Conservation (phyloP, 2,797 vertebrate species). For the Acestrorhynchus altus region DNA sequence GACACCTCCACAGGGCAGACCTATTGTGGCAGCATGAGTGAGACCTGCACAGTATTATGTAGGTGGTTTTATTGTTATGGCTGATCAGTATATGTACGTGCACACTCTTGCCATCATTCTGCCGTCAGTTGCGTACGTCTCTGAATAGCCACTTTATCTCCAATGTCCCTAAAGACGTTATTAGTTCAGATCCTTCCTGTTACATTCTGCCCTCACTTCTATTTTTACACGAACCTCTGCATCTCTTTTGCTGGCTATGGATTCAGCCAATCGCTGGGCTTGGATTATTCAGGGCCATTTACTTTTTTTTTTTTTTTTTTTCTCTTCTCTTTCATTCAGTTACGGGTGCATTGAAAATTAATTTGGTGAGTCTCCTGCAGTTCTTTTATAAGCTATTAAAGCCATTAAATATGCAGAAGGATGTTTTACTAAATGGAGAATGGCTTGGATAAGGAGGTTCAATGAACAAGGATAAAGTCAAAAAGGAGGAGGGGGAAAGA, state of each 20-base stretch:
- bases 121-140: not conserved
- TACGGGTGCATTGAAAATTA: slow-evolving; percentile 59
- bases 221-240: slow-evolving; percentile 37
- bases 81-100: too few species aligned
- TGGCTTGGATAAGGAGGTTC: not conserved
- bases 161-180: not conserved
- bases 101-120: too few species aligned
- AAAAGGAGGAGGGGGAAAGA: not conserved
- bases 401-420: slow-evolving; percentile 66
- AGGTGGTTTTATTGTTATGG: too few species aligned
- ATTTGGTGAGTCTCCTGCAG: slow-evolving; percentile 60
- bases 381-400: slow-evolving; percentile 67
- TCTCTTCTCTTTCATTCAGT: slow-evolving; percentile 32
- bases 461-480: not conserved
- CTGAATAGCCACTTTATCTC: not conserved
- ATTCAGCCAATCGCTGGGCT: slow-evolving; percentile 36
- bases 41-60: too few species aligned
- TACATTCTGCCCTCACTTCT: slow-evolving; percentile 31
- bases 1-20: too few species aligned
- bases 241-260: slow-evolving; percentile 38
- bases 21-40: too few species aligned
- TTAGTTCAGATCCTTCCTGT: slow-evolving; percentile 4
- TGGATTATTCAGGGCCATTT: slow-evolving; percentile 61
- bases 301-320: too few species aligned
- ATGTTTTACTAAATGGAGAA: slow-evolving; percentile 60